Evolutionary conservation across 2,113 vertebrate species (phyloP).

Genomic region (Numida meleagris): DNA sequence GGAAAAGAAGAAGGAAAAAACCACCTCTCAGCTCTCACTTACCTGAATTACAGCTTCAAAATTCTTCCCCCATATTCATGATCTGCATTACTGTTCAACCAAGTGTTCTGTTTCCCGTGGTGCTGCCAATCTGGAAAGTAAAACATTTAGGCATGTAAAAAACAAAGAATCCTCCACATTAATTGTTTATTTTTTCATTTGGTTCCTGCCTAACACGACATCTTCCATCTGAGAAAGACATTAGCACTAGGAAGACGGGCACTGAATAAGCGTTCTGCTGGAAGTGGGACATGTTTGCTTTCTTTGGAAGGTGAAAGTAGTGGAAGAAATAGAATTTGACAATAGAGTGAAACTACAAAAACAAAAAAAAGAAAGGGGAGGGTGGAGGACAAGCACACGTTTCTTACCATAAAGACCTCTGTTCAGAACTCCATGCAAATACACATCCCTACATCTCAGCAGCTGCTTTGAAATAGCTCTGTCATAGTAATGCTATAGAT

Average conservation of each 20-base stretch:
- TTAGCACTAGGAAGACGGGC: conserved; percentile 56
- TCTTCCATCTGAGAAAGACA: conserved; percentile 78
- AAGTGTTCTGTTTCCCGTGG: conserved; percentile 64
- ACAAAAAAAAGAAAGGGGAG: neutral
- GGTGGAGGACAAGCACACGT: neutral
- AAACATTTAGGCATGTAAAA: conserved; percentile 59
- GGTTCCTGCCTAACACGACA: conserved; percentile 46
- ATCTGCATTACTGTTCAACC: neutral
- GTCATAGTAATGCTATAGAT: neutral
- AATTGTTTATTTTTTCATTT: conserved; percentile 62
- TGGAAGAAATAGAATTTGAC: conserved; percentile 68
- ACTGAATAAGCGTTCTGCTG: conserved; percentile 51
- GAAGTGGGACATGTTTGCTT: conserved; percentile 76
- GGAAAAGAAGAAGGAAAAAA: neutral
- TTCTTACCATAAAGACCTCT: neutral
- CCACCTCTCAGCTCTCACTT: neutral
- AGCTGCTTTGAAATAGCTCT: neutral
- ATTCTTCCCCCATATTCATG: conserved; percentile 4
- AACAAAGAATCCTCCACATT: conserved; percentile 51
- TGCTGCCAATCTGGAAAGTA: conserved; percentile 69
- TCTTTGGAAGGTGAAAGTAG: conserved; percentile 72
- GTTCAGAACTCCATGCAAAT: neutral
- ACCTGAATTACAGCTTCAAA: conserved; percentile 37
- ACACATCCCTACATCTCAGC: neutral
- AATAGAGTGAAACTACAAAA: conserved; percentile 32